These are phyloP conservation scores for Trissonchulus latispiculum DNA, from an alignment of 2,888 invertebrate genomes.

Conservation along the genomic window DNA sequence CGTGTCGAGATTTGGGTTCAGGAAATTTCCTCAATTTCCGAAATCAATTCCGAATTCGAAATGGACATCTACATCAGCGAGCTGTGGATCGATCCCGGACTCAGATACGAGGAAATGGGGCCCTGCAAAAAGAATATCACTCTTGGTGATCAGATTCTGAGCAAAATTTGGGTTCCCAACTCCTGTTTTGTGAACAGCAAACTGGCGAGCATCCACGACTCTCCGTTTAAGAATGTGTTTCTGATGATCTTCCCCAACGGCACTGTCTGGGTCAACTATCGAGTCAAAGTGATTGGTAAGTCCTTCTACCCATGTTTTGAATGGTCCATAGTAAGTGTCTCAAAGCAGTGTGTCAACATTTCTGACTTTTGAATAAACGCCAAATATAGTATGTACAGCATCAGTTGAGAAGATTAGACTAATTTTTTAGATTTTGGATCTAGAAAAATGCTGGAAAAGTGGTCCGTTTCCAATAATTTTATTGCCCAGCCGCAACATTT, in stretches of 20 bases:
- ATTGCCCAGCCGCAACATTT: no score
- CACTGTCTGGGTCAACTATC: constrained; percentile 23
- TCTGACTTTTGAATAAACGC: no score
- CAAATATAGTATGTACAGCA: no score
- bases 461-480: no score
- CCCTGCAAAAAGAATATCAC: constrained; percentile 43
- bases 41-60: constrained; percentile 43
- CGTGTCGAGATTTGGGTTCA: constrained; percentile 43
- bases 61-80: constrained; percentile 45
- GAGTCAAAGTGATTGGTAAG: constrained; percentile 40
- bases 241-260: constrained; percentile 22
- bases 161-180: constrained; percentile 17
- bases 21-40: constrained; percentile 40
- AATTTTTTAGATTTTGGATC: no score
- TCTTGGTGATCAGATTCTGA: constrained; percentile 24
- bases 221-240: constrained; percentile 22
- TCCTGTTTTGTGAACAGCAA: constrained; percentile 22
- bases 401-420: no score
- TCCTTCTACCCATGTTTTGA: no score
- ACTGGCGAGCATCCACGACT: constrained; percentile 18
- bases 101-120: constrained; percentile 36
- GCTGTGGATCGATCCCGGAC: constrained; percentile 27
- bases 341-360: no score
- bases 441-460: no score
- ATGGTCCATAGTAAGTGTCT: no score